Evolutionary conservation across 2,888 invertebrate species (phyloP).

Genomic region (Pollenia labialis): DNA sequence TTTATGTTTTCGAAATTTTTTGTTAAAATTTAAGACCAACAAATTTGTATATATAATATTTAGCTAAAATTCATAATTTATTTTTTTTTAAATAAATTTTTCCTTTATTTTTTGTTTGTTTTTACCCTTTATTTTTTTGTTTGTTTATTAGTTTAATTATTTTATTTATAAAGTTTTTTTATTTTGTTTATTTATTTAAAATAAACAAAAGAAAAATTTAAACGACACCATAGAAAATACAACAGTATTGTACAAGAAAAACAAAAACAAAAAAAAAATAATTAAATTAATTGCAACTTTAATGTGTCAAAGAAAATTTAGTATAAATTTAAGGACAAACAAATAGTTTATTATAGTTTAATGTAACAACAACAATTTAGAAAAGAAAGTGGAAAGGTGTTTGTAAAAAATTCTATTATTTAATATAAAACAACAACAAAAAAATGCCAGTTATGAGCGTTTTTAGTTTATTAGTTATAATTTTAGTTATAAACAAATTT

Average conservation of each 20-base stretch:
- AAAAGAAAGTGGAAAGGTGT: conserved; percentile 52
- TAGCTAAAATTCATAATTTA: conserved; percentile 77
- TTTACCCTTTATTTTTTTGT: not conserved
- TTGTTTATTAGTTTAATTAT: conserved; percentile 56
- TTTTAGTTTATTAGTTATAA: conserved; percentile 50
- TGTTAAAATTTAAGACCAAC: conserved; percentile 55
- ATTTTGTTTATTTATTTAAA: conserved; percentile 53
- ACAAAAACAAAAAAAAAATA: conserved; percentile 58
- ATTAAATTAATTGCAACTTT: conserved; percentile 53
- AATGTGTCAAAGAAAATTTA: conserved; percentile 64
- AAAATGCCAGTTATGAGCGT: conserved; percentile 37
- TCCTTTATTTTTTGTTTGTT: conserved; percentile 2
- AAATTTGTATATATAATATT: conserved; percentile 70
- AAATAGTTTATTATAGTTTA: conserved; percentile 68
- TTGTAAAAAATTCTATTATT: conserved; percentile 46
- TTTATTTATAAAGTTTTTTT: conserved; percentile 28
- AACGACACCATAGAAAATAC: conserved; percentile 72
- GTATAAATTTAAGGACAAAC: conserved; percentile 43
- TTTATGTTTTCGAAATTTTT: conserved; percentile 54
- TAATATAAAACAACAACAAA: conserved; percentile 23
- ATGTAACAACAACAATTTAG: conserved; percentile 39
- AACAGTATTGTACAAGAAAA: conserved; percentile 69
- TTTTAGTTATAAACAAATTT: conserved; percentile 45
- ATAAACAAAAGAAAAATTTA: conserved; percentile 36
- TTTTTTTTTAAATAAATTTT: conserved; percentile 56